Evolutionary conservation across 2,797 vertebrate genomes (phyloP), one percentile per base, ranked within the genome.

Genomic region (Tadarida brasiliensis): DNA sequence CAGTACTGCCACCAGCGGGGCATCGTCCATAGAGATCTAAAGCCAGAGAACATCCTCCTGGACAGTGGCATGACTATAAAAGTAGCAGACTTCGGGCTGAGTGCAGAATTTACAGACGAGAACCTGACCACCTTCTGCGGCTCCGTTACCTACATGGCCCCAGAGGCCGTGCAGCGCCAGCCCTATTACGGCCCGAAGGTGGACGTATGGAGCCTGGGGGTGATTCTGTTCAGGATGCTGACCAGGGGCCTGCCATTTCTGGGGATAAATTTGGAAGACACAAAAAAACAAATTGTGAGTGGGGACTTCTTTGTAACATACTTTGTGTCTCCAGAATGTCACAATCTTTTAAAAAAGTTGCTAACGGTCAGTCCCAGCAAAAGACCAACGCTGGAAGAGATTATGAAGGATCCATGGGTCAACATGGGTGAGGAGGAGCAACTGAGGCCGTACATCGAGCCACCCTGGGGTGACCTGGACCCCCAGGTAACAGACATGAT

Each of bases 21-120:
- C 12, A 24, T 56, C 7, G 1, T 56, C 6, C 76, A 56, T 51
- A 11, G 74, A 17, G 49, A 78, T 11, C 51, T 78, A 11, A 78
- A 56, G 20, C 76, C 76, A 35, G 76, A 56, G 0, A 78, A 78
- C 20, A 16, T 78, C 14, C 76, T 78, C 1, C 0, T 57, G 15
- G 51, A 78, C 12, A 12, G 20, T 35, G 76, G 16, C 7, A 7
- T 14, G 11, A 35, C 22, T 2, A 9, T 26, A 33, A 56, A 56
- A 16, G 3, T 56, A 4, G 6, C 20, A 9, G 76, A 35, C n/a
- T 78, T 78, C 3, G 51, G 76, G 11, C 35, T 57, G 22, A 22
- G n/a, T 15, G 24, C 0, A 7, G n/a, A 33, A 78, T 22, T 78
- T 15, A 35, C 20, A 7, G 0, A 5, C 0, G 1, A 78, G 24